Evolutionary conservation across 2,888 invertebrate genomes (phyloP).

Genomic region (Colletes collaris): DNA sequence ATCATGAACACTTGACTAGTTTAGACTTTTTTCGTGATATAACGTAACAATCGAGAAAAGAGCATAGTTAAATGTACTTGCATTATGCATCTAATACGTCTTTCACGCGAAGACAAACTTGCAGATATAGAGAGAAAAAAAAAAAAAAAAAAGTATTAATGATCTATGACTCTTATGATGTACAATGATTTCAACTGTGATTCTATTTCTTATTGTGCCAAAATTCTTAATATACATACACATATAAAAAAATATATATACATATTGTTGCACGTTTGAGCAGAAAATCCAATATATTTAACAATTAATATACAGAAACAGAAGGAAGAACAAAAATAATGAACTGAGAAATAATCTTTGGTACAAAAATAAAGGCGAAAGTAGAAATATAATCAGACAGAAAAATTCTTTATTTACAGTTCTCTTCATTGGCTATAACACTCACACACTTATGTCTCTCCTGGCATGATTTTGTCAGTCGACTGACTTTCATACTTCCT

Average conservation of each 20-base stretch:
- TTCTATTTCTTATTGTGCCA: constrained; percentile 82
- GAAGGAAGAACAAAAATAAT: too few relatives aligned
- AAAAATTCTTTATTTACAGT: too few relatives aligned
- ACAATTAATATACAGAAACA: too few relatives aligned
- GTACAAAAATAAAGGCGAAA: too few relatives aligned
- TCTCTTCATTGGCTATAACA: too few relatives aligned
- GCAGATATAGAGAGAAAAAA: constrained; percentile 46
- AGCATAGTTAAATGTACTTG: constrained; percentile 40
- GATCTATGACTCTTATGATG: constrained; percentile 75
- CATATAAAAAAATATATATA: constrained; percentile 53
- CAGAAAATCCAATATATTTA: too few relatives aligned
- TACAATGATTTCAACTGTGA: constrained; percentile 82
- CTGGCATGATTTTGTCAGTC: too few relatives aligned
- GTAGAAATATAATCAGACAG: too few relatives aligned
- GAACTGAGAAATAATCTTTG: too few relatives aligned
- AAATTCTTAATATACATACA: constrained; percentile 76
- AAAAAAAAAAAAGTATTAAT: constrained; percentile 46
- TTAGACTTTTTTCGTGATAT: constrained; percentile 41
- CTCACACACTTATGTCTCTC: too few relatives aligned
- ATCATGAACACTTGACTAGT: constrained; percentile 31
- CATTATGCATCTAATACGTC: constrained; percentile 41
- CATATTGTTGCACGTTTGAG: constrained; percentile 48
- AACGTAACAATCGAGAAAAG: constrained; percentile 26
- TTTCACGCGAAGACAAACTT: constrained; percentile 46
- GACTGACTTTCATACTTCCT: too few relatives aligned